Evolutionary conservation across 2,113 vertebrate species (phyloP), one percentile per base, ranked within the genome.

Genomic region (Lates calcarifer): DNA sequence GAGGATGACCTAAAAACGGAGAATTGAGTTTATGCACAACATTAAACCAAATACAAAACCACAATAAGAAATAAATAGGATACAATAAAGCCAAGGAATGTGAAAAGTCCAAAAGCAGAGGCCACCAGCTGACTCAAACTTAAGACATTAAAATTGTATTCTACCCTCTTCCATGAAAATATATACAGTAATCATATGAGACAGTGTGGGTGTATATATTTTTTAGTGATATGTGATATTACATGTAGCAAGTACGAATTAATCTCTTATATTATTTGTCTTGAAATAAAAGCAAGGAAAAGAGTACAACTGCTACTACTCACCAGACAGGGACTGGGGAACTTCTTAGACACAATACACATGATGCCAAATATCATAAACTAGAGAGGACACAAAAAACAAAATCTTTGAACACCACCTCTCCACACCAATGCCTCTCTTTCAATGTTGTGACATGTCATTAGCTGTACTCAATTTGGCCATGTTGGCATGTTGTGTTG

Each of bases 261-360:
- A 4, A 4, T 6, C 13, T 20, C 20, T 20, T 9, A 43, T 5
- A 18, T 41, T 31, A 47, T 15, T 41, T 7, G 33, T 69, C 1
- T 37, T 77, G 22, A 17, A 24, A 14, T 31, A 26, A 33, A 62
- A 53, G 0, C 3, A 15, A 47, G 2, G 26, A 8, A n/a, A 9
- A 49, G 1, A 26, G 5, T n/a, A n/a, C n/a, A n/a, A n/a, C n/a
- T n/a, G n/a, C n/a, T n/a, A 56, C 13, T 49, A 91, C 94, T 93
- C 79, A 95, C 94, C 88, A 95, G 49, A 77, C 90, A 92, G 17
- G 82, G 89, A 79, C 89, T 94, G 0, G 93, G 91, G 73, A 29
- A 90, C 88, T 74, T 92, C 66, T 93, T 90, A 28, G 90, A 86
- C 57, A 95, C 57, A 64, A 95, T 85, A 74, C 75, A 84, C 57